Evolutionary conservation across 2,113 vertebrate genomes (phyloP).

Genomic region (Fukomys damarensis): DNA sequence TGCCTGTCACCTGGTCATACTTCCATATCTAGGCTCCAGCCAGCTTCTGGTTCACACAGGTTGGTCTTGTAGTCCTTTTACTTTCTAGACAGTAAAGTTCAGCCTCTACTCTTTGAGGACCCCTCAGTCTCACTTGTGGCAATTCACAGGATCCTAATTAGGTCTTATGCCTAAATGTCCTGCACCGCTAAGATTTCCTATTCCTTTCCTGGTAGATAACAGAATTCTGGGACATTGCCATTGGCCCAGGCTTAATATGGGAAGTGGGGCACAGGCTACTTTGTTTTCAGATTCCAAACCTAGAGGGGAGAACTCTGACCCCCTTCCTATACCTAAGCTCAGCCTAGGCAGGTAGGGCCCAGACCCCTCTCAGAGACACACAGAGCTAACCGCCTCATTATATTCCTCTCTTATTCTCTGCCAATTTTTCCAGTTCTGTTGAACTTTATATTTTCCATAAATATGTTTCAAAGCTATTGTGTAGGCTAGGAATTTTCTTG

Average conservation of each 20-base stretch:
- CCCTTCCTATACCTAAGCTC: accelerated
- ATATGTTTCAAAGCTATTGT: not conserved
- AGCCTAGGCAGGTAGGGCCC: not conserved
- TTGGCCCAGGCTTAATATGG: not conserved
- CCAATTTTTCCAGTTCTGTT: not conserved
- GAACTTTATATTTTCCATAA: not conserved
- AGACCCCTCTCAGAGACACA: not conserved
- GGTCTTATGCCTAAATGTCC: not conserved
- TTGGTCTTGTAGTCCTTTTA: not conserved
- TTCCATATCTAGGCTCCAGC: too few species aligned
- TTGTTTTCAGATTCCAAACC: not conserved
- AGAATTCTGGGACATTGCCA: not conserved
- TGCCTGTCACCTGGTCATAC: not conserved
- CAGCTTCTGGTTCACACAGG: not conserved
- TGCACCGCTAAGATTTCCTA: not conserved
- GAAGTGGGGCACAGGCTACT: not conserved
- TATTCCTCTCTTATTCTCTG: not conserved
- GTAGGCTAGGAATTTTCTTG: not conserved
- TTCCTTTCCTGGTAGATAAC: not conserved
- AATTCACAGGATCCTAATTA: not conserved
- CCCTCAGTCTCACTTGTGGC: not conserved
- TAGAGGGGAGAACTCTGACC: not conserved
- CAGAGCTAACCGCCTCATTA: not conserved
- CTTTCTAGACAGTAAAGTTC: not conserved
- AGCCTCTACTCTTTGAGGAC: not conserved